Conservation (phyloP, 2,113 vertebrate species). For the Scalopus aquaticus region DNA sequence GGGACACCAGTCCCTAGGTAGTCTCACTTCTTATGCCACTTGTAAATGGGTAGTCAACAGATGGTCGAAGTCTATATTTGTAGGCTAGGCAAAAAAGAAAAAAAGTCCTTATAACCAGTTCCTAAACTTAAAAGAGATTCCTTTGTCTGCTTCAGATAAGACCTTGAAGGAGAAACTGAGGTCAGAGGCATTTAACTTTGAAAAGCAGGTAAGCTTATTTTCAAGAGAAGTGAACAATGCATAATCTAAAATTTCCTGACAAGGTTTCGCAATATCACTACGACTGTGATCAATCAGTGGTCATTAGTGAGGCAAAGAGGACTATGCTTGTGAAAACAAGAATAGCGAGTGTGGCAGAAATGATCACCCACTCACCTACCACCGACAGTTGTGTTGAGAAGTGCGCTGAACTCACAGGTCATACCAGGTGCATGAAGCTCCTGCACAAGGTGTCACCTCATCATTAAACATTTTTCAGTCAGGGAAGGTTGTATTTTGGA, state of each 20-base stretch:
- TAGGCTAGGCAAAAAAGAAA: not conserved
- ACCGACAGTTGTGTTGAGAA: not conserved
- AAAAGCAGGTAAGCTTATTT: slow-evolving; percentile 11
- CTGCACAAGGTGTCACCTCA: not conserved
- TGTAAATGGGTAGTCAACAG: slow-evolving; percentile 62
- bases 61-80: slow-evolving; percentile 61
- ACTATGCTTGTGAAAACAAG: not conserved
- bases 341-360: not conserved
- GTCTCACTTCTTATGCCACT: slow-evolving; percentile 54
- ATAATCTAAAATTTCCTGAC: not conserved
- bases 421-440: not conserved
- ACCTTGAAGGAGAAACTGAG: slow-evolving; percentile 1
- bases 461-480: not conserved
- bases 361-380: not conserved
- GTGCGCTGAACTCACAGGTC: not conserved
- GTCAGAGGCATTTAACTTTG: not conserved
- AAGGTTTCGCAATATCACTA: not conserved
- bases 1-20: not conserved
- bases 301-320: not conserved
- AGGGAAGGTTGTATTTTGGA: not conserved
- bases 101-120: not conserved
- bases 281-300: not conserved
- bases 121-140: not conserved
- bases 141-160: not conserved
- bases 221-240: not conserved